Evolutionary conservation across 2,797 vertebrate species (phyloP).

Genomic region (Cossypha niveicapilla): DNA sequence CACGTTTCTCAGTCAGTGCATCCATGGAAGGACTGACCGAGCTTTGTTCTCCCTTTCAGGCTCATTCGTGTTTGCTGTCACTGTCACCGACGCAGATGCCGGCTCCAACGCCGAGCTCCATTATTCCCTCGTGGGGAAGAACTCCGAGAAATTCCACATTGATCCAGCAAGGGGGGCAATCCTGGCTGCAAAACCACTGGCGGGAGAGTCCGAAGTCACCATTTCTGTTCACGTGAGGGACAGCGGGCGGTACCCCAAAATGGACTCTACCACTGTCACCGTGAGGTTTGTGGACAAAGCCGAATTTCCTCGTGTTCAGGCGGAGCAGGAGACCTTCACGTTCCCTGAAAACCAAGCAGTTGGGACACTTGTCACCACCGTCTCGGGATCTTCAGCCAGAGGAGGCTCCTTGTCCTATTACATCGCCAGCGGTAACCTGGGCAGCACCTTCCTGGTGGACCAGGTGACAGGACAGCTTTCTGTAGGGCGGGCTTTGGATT

Average conservation of each 20-base stretch:
- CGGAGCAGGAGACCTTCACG: constrained; percentile 83
- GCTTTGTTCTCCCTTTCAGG: constrained; percentile 74
- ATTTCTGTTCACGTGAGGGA: constrained; percentile 93
- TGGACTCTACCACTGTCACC: constrained; percentile 92
- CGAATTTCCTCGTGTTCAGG: constrained; percentile 87
- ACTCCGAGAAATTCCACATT: constrained; percentile 91
- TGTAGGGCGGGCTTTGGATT: constrained; percentile 84
- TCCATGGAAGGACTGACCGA: background rate
- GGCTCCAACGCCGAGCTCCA: constrained; percentile 91
- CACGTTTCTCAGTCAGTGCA: accelerated
- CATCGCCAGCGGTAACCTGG: constrained; percentile 93
- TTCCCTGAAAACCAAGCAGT: constrained; percentile 90
- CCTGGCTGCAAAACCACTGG: constrained; percentile 83
- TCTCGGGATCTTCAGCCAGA: constrained; percentile 86
- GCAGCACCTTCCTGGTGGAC: constrained; percentile 88
- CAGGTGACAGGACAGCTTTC: constrained; percentile 91
- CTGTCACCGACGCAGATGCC: constrained; percentile 90
- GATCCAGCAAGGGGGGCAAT: constrained; percentile 91
- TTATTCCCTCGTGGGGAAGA: constrained; percentile 88
- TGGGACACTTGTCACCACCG: constrained; percentile 84
- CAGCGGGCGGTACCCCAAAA: constrained; percentile 82
- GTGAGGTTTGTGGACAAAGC: constrained; percentile 89
- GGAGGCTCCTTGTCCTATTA: constrained; percentile 91
- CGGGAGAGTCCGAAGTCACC: constrained; percentile 86
- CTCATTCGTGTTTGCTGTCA: constrained; percentile 93